These are phyloP conservation scores for Brachypalpus laphriformis DNA, from an alignment of 2,888 invertebrate genomes.

Conservation along the genomic window DNA sequence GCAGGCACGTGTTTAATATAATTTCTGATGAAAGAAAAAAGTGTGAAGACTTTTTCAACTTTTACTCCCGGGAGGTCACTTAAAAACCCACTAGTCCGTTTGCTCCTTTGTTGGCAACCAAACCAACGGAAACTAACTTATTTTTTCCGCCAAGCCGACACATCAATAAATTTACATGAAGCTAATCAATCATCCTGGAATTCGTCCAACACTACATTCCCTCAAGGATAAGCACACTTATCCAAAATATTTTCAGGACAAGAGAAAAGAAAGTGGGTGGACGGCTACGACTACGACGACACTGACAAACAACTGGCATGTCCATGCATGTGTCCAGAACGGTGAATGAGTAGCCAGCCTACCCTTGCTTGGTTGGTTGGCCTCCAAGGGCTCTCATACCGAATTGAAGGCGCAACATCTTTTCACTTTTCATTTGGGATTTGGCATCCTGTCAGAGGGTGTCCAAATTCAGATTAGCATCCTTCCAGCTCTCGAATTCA, in stretches of 20 bases:
- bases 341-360: slow-evolving; percentile 15
- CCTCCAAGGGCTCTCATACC: slow-evolving; percentile 45
- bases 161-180: slow-evolving; percentile 72
- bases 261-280: slow-evolving; percentile 13
- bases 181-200: slow-evolving; percentile 69
- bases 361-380: slow-evolving; percentile 10
- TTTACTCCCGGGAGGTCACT: slow-evolving; percentile 18
- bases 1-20: slow-evolving; percentile 2
- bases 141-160: slow-evolving; percentile 27
- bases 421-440: slow-evolving; percentile 74
- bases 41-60: not conserved
- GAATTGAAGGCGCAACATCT: slow-evolving; percentile 66
- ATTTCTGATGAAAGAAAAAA: not conserved
- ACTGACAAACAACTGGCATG: slow-evolving; percentile 66
- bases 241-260: not conserved
- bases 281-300: slow-evolving; percentile 20
- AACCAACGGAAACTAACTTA: slow-evolving; percentile 44
- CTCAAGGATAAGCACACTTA: slow-evolving; percentile 40
- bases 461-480: slow-evolving; percentile 74
- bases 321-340: slow-evolving; percentile 21
- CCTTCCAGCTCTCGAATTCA: slow-evolving; percentile 61
- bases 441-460: slow-evolving; percentile 74
- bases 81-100: slow-evolving; percentile 13
- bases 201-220: slow-evolving; percentile 35
- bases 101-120: slow-evolving; percentile 6